Evolutionary conservation across 2,888 invertebrate species (phyloP), one percentile per base, ranked within the genome.

Genomic region (Rhaphigaster nebulosa): DNA sequence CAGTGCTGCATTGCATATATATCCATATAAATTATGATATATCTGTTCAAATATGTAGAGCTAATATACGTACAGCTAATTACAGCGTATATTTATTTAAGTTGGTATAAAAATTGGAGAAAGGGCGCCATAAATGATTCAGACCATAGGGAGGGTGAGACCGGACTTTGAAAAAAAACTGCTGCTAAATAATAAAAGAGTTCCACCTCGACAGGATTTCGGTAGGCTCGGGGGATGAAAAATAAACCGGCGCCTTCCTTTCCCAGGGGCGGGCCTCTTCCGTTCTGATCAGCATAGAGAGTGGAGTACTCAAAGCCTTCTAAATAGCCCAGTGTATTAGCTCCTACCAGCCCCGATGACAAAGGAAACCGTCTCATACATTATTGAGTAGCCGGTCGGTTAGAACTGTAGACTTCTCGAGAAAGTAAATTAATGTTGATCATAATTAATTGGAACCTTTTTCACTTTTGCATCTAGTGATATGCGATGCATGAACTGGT

Each of bases 291-390:
- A 84, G 84, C 84, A 84, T 84, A 84, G 84, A 50, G 84, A 45
- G 84, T 50, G 84, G 45, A 50, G 45, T 84, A 45, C 84, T 84
- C 84, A 50, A 41, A 45, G 84, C 45, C 84, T 26, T n/a, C 84
- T 84, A 84, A 84, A 84, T 84, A 84, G 84, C n/a, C 26, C 4
- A n/a, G n/a, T 41, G n/a, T 45, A 84, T 45, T 84, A 84, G 10
- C 45, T 84, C 15, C 41, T 41, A 23, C 34, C 10, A 38, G 20
- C 18, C 26, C 80, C 18, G 1, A 13, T 26, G 45, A 84, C 41
- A 84, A 84, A 84, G 45, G 84, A 50, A 84, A 84, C n/a, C 45
- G 15, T 80, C 80, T 84, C 84, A 84, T 84, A 84, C 84, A 84
- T 84, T 84, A 84, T 84, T 84, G 84, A 84, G 18, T 10, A 50